Percentiles rank a stretch among this genome's conserved stretches.
Evolutionary conservation across 2,113 vertebrate genomes (phyloP).

Genomic region (Struthidea cinerea): DNA sequence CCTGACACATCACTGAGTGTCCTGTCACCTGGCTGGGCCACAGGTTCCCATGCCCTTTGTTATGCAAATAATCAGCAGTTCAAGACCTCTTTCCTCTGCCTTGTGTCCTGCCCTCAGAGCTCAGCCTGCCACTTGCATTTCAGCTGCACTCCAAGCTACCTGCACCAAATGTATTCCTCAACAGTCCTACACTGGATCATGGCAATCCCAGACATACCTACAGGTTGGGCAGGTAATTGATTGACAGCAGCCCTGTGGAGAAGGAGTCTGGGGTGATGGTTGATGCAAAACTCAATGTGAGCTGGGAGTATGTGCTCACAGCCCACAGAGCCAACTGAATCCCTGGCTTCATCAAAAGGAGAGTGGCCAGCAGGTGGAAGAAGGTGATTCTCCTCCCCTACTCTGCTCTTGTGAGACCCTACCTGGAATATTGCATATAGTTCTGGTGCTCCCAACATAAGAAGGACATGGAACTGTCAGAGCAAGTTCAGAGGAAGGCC

Average conservation of each 20-base stretch:
- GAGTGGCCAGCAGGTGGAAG: not conserved
- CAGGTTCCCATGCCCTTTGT: rapidly evolving
- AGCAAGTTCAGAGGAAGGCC: not conserved
- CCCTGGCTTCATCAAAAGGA: not conserved
- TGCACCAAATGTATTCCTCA: not conserved
- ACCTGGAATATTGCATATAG: not conserved
- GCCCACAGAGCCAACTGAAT: not conserved
- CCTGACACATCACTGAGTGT: too few relatives aligned
- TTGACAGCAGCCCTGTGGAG: not conserved
- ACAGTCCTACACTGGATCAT: too few relatives aligned
- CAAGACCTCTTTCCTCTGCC: not conserved
- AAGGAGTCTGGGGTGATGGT: rapidly evolving
- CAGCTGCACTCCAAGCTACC: not conserved
- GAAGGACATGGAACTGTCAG: not conserved
- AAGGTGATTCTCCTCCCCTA: not conserved
- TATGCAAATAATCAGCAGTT: not conserved
- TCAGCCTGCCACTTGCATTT: not conserved
- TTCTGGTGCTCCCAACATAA: not conserved
- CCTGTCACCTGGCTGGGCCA: not conserved
- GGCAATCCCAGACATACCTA: not conserved
- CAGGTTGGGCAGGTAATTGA: too few relatives aligned
- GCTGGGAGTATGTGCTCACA: rapidly evolving
- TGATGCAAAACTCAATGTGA: not conserved
- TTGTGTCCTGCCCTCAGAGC: too few relatives aligned
- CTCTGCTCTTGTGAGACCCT: not conserved